These are phyloP conservation scores for Distichodus sexfasciatus DNA, from an alignment of 2,797 vertebrate genomes.

Conservation along the genomic window DNA sequence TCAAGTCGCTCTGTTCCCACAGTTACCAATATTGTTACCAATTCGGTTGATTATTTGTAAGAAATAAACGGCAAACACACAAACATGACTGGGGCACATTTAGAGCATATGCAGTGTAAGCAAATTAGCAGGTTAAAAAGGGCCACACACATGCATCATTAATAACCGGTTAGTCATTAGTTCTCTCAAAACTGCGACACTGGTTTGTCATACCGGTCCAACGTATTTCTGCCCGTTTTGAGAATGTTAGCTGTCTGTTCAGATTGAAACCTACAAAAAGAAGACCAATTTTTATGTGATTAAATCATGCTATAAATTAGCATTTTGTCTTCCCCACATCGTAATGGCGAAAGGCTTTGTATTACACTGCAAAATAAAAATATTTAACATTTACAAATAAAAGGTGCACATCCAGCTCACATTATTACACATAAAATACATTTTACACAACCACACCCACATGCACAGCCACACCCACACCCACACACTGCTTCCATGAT, in stretches of 20 bases:
- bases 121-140: not conserved
- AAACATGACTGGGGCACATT: too few relatives aligned
- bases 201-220: conserved; percentile 74
- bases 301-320: not conserved
- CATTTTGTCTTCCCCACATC: not conserved
- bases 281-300: conserved; percentile 25
- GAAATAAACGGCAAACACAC: not conserved
- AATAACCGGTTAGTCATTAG: not conserved
- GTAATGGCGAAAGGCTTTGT: not conserved
- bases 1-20: too few relatives aligned
- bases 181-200: not conserved
- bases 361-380: too few relatives aligned
- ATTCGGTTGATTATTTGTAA: too few relatives aligned
- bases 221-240: conserved; percentile 79
- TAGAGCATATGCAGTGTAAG: too few relatives aligned
- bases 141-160: not conserved
- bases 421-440: too few relatives aligned
- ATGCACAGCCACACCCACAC: not conserved
- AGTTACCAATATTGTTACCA: too few relatives aligned
- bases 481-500: not conserved
- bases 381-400: too few relatives aligned
- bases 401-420: too few relatives aligned
- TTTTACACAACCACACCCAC: not conserved
- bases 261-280: conserved; percentile 76
- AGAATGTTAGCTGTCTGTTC: conserved; percentile 78